Conservation (phyloP, 2,888 invertebrate species). For the Drosophila suboccidentalis region DNA sequence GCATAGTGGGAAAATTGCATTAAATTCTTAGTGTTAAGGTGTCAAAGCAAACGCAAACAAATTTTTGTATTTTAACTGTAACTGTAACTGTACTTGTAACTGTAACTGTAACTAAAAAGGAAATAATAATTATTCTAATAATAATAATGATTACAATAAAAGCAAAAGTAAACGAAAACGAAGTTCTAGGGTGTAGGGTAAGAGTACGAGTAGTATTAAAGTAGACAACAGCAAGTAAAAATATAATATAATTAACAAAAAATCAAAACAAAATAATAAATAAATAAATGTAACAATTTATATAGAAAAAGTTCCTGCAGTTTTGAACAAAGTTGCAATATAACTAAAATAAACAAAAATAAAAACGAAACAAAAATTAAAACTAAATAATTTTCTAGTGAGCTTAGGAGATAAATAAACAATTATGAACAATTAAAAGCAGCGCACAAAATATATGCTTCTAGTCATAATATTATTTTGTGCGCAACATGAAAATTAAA, state of each 20-base stretch:
- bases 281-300: constrained; percentile 48
- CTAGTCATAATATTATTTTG: constrained; percentile 55
- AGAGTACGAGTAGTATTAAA: constrained; percentile 45
- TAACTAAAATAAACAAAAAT: constrained; percentile 33
- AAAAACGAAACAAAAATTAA: not conserved
- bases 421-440: constrained; percentile 16
- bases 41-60: constrained; percentile 50
- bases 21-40: constrained; percentile 50
- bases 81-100: constrained; percentile 24
- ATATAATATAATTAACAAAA: not conserved
- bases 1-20: constrained; percentile 28
- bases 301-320: constrained; percentile 76
- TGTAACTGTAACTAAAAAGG: constrained; percentile 25
- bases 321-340: constrained; percentile 72
- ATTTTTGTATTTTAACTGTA: constrained; percentile 64
- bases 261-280: constrained; percentile 25
- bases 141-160: constrained; percentile 20
- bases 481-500: constrained; percentile 38
- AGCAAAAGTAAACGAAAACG: constrained; percentile 45
- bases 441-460: constrained; percentile 46
- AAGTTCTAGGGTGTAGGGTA: constrained; percentile 60
- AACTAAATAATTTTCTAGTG: constrained; percentile 56
- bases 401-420: constrained; percentile 43
- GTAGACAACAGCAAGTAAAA: constrained; percentile 41
- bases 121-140: constrained; percentile 18